phyloP scores from a whole-genome alignment of 2,113 vertebrate species.

The Pelmatolapia mariae region DNA sequence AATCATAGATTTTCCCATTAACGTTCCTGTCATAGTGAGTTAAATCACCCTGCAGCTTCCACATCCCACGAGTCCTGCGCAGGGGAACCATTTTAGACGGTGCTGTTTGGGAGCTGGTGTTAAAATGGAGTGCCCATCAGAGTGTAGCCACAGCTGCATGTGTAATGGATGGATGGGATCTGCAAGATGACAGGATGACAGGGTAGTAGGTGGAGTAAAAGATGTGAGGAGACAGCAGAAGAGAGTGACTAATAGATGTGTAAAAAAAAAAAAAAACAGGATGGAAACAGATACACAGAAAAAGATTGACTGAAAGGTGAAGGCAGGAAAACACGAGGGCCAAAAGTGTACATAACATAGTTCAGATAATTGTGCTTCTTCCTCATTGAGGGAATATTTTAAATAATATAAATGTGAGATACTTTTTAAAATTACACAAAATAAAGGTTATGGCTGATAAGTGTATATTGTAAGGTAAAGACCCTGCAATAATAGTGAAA shows the following conservation, averaged over 20 bases:
- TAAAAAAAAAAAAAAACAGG: not conserved
- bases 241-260: not conserved
- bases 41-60: slow-evolving; percentile 9
- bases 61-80: not conserved
- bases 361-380: not conserved
- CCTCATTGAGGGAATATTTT: not conserved
- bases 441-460: not conserved
- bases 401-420: not conserved
- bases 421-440: not conserved
- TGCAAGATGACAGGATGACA: slow-evolving; percentile 16
- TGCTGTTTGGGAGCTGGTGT: not conserved
- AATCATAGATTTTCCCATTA: slow-evolving; percentile 22
- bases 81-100: slow-evolving; percentile 19
- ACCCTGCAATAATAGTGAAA: rapidly evolving
- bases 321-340: not conserved
- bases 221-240: not conserved
- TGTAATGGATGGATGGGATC: slow-evolving; percentile 20
- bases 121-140: slow-evolving; percentile 31
- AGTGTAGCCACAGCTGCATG: slow-evolving; percentile 18
- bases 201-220: not conserved
- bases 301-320: not conserved
- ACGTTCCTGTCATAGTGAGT: not conserved
- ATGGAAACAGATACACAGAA: not conserved
- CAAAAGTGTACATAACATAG: not conserved
- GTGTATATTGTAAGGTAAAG: not conserved